A percentile compares a stretch with the other conserved stretches of the same genome.
These are phyloP conservation scores for Carpatolechia fugitivella DNA, from an alignment of 2,888 invertebrate genomes.

Conservation along the genomic window DNA sequence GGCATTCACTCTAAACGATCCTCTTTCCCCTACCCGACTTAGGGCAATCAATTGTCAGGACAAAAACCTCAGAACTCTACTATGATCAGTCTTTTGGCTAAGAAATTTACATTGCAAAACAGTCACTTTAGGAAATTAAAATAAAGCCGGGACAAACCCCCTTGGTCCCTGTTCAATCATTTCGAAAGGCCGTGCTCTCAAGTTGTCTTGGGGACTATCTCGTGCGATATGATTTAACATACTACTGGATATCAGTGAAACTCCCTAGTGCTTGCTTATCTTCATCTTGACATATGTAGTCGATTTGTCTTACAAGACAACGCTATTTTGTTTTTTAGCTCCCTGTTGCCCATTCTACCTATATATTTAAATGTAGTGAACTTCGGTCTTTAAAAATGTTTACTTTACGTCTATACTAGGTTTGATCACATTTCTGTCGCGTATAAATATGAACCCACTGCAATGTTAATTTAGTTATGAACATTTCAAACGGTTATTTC, in stretches of 20 bases:
- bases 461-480: no score
- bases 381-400: no score
- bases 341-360: background rate
- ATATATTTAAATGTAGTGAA: no score
- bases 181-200: slow-evolving; percentile 65
- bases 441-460: no score
- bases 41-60: slow-evolving; percentile 12
- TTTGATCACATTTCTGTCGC: no score
- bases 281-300: background rate
- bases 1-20: slow-evolving; percentile 6
- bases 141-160: slow-evolving; percentile 68
- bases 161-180: slow-evolving; percentile 76
- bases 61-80: slow-evolving; percentile 42
- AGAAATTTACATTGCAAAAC: slow-evolving; percentile 69
- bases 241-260: slow-evolving; percentile 5
- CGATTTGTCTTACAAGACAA: background rate
- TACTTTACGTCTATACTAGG: no score
- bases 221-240: slow-evolving; percentile 42
- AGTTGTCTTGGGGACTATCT: slow-evolving; percentile 63
- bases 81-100: slow-evolving; percentile 45
- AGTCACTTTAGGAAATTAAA: slow-evolving; percentile 77
- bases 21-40: slow-evolving; percentile 7
- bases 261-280: slow-evolving; percentile 4
- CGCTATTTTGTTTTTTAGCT: background rate
- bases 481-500: no score